These are phyloP conservation scores for Asarcornis scutulata DNA, from an alignment of 2,113 vertebrate species.

Conservation along the genomic window DNA sequence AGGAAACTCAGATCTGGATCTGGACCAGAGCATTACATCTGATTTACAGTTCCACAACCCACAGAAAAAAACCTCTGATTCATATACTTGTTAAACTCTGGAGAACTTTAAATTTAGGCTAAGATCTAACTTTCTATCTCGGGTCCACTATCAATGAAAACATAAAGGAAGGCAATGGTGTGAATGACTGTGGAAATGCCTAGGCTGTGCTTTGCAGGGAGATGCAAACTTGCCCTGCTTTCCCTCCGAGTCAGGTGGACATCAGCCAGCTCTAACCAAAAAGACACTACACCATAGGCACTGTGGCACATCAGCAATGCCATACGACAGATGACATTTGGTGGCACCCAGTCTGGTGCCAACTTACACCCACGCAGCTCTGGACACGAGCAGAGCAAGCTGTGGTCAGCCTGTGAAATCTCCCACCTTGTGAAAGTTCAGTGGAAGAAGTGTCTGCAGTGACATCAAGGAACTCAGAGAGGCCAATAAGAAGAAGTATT, in stretches of 20 bases:
- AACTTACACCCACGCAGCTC: background rate
- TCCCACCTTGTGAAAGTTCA: background rate
- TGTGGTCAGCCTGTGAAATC: background rate
- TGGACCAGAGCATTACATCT: background rate
- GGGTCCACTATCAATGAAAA: background rate
- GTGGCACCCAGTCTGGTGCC: background rate
- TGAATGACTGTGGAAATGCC: background rate
- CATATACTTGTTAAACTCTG: background rate
- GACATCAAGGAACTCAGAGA: background rate
- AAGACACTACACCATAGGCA: background rate
- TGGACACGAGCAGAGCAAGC: background rate
- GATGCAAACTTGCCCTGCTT: background rate
- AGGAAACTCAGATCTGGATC: background rate
- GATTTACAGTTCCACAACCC: background rate
- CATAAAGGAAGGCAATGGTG: background rate
- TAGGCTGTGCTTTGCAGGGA: background rate
- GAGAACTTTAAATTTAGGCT: background rate
- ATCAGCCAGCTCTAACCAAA: background rate
- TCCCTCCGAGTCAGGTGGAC: background rate
- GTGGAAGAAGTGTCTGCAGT: background rate
- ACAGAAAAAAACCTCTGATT: background rate
- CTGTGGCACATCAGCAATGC: background rate
- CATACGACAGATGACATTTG: background rate
- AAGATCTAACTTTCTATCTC: background rate
- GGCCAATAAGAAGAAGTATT: background rate